Evolutionary conservation across 2,113 vertebrate species (phyloP).

Genomic region (Trichomycterus rosablanca): DNA sequence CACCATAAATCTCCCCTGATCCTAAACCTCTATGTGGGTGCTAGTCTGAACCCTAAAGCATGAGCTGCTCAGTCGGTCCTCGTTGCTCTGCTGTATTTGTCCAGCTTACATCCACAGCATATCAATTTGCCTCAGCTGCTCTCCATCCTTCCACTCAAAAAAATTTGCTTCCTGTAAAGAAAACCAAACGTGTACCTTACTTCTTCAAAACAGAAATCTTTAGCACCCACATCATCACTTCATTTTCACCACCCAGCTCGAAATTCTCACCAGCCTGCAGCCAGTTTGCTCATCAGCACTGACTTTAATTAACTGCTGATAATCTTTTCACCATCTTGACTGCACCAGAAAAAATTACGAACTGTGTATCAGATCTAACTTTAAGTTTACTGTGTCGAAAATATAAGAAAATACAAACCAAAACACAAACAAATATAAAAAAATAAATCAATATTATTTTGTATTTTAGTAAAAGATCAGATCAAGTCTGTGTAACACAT

Average conservation of each 20-base stretch:
- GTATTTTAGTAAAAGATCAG: too few relatives aligned
- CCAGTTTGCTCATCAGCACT: not conserved
- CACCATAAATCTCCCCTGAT: too few relatives aligned
- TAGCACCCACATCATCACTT: conserved; percentile 18
- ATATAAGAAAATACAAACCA: too few relatives aligned
- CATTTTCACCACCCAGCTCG: conserved; percentile 1
- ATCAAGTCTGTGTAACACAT: too few relatives aligned
- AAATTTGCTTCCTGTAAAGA: conserved; percentile 20
- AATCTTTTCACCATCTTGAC: not conserved
- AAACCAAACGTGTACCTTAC: conserved; percentile 36
- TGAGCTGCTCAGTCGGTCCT: not conserved
- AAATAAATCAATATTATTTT: too few relatives aligned
- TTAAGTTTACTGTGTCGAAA: too few relatives aligned
- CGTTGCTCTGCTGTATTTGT: conserved; percentile 20
- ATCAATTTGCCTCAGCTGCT: conserved; percentile 28
- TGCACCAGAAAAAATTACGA: too few relatives aligned
- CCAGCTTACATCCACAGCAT: conserved; percentile 33
- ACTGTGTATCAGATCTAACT: too few relatives aligned
- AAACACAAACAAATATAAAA: too few relatives aligned
- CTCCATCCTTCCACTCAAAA: not conserved
- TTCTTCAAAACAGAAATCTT: conserved; percentile 25
- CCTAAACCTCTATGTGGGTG: too few relatives aligned
- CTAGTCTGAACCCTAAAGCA: conserved; percentile 6
- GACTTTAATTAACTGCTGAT: conserved; percentile 2
- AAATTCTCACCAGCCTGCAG: not conserved